Conservation (phyloP, 2,113 vertebrate genomes). For the Panthera tigris region DNA sequence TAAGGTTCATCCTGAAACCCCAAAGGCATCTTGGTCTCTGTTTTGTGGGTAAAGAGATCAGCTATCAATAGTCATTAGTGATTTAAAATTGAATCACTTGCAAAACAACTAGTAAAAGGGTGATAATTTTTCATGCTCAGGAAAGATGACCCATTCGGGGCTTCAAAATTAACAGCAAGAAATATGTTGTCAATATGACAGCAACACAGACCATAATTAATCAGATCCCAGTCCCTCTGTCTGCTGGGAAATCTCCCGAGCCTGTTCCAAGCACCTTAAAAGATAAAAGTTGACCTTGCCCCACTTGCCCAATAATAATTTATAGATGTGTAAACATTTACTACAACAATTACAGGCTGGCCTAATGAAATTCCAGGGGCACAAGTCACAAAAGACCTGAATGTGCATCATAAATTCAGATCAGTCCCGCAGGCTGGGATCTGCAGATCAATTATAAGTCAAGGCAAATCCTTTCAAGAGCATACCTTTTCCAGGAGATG, state of each 20-base stretch:
- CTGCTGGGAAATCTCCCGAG: slow-evolving; percentile 66
- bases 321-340: slow-evolving; percentile 79
- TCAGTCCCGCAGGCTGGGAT: slow-evolving; percentile 59
- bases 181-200: slow-evolving; percentile 68
- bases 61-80: slow-evolving; percentile 61
- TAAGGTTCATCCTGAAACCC: background rate
- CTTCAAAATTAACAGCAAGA: slow-evolving; percentile 65
- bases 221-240: slow-evolving; percentile 62
- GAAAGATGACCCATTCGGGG: slow-evolving; percentile 46
- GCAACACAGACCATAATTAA: slow-evolving; percentile 56
- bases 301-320: slow-evolving; percentile 76
- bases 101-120: slow-evolving; percentile 56
- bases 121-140: slow-evolving; percentile 63
- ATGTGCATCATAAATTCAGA: slow-evolving; percentile 76
- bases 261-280: slow-evolving; percentile 52
- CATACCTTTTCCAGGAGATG: slow-evolving; percentile 13
- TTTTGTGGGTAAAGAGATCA: slow-evolving; percentile 31
- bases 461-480: slow-evolving; percentile 69
- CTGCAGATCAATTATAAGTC: slow-evolving; percentile 75
- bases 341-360: slow-evolving; percentile 74
- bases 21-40: background rate
- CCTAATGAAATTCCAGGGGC: slow-evolving; percentile 75
- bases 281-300: slow-evolving; percentile 72
- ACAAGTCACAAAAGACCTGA: slow-evolving; percentile 73
- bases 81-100: slow-evolving; percentile 61